Evolutionary conservation across 2,797 vertebrate genomes (phyloP).

Genomic region (Graptemys geographica): DNA sequence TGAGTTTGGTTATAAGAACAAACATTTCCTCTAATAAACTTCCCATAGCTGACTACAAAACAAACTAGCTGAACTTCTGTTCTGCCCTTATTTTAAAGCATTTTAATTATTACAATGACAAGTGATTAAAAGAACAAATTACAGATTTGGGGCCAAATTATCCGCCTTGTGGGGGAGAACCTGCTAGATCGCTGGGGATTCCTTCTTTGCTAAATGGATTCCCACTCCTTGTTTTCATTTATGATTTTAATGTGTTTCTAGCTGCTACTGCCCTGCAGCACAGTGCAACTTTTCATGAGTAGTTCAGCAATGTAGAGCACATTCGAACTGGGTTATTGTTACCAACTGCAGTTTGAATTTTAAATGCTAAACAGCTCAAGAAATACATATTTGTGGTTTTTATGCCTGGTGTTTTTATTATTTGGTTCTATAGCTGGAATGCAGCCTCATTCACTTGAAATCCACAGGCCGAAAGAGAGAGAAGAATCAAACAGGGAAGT

Average conservation of each 20-base stretch:
- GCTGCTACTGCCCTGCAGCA: neutral
- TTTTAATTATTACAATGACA: neutral
- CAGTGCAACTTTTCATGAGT: neutral
- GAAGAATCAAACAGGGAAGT: neutral
- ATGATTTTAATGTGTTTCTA: neutral
- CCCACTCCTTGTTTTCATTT: neutral
- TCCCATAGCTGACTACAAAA: neutral
- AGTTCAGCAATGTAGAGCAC: fast-evolving
- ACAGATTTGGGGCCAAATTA: neutral
- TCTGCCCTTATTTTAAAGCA: neutral
- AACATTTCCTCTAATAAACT: neutral
- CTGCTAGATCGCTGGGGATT: fast-evolving
- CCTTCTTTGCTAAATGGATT: neutral
- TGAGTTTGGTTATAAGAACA: neutral
- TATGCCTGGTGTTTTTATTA: neutral
- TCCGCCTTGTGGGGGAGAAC: neutral
- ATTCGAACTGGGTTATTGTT: neutral
- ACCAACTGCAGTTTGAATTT: neutral
- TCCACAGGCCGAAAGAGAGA: neutral
- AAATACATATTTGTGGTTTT: neutral
- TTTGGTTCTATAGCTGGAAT: neutral
- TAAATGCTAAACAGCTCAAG: neutral
- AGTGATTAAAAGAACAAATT: neutral
- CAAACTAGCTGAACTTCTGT: neutral
- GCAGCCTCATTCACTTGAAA: fast-evolving